These are phyloP conservation scores for Manacus vitellinus DNA, from an alignment of 2,113 vertebrate genomes.

Conservation along the genomic window DNA sequence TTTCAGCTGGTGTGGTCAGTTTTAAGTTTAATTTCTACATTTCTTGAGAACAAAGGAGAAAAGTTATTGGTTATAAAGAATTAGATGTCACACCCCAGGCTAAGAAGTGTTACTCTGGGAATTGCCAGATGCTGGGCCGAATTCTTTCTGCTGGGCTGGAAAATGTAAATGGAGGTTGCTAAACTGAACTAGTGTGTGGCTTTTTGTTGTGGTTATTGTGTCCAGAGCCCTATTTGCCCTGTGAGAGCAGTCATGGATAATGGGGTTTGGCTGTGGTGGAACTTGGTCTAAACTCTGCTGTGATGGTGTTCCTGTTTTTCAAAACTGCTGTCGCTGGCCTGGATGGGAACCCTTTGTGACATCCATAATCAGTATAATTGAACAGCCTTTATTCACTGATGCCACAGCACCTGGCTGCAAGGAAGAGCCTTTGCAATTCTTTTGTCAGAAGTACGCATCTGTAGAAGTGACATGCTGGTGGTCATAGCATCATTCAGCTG, in stretches of 20 bases:
- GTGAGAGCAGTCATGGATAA: background rate
- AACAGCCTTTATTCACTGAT: background rate
- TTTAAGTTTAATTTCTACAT: slow-evolving; percentile 22
- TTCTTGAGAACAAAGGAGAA: background rate
- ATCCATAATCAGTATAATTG: background rate
- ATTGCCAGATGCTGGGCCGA: background rate
- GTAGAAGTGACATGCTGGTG: background rate
- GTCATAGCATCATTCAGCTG: background rate
- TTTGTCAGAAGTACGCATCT: background rate
- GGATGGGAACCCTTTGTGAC: background rate
- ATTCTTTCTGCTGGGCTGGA: background rate
- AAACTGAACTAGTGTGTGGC: background rate
- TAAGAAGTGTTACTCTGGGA: background rate
- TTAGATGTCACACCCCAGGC: background rate
- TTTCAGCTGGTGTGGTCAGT: background rate
- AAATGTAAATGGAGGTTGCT: background rate
- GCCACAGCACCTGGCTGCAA: background rate
- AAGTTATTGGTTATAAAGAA: background rate
- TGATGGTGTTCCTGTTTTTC: background rate
- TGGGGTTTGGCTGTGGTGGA: background rate
- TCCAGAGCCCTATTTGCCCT: background rate
- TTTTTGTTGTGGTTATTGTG: background rate
- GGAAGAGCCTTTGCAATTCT: background rate
- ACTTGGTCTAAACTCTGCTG: background rate
- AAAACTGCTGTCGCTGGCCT: background rate